Evolutionary conservation across 30 jellyfish, hydroid and myxozoan species (phyloP).

Genomic region (Hydractinia echinata): DNA sequence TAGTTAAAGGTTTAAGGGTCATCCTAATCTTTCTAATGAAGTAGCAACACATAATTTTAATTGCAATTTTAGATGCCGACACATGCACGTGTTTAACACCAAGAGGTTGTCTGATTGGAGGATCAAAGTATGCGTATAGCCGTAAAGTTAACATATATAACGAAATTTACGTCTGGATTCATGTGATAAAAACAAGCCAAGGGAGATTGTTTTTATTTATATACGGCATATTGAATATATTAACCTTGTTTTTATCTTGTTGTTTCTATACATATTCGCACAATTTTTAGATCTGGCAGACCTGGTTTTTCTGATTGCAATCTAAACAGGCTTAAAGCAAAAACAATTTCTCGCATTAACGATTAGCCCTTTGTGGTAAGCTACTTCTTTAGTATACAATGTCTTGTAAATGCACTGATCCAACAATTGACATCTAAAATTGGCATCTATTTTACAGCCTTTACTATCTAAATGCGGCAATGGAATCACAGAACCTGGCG

Average conservation of each 20-base stretch:
- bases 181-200: too few relatives aligned
- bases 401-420: background rate
- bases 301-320: constrained; percentile 76
- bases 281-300: constrained; percentile 46
- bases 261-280: background rate
- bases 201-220: too few relatives aligned
- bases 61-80: background rate
- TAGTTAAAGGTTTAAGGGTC: too few relatives aligned
- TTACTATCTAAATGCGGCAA: constrained; percentile 59
- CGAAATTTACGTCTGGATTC: too few relatives aligned
- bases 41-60: too few relatives aligned
- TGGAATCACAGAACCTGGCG: constrained; percentile 75
- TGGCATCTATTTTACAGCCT: constrained; percentile 36
- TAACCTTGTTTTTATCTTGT: too few relatives aligned
- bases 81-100: constrained; percentile 50
- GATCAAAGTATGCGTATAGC: constrained; percentile 52
- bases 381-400: background rate
- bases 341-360: constrained; percentile 41
- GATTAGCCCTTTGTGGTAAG: constrained; percentile 43
- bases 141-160: too few relatives aligned
- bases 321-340: constrained; percentile 31
- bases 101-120: constrained; percentile 84
- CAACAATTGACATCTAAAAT: background rate
- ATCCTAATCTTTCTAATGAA: too few relatives aligned
- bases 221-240: too few relatives aligned